These are phyloP conservation scores for Phthorimaea operculella DNA, from an alignment of 1,140 invertebrate genomes.

Conservation along the genomic window DNA sequence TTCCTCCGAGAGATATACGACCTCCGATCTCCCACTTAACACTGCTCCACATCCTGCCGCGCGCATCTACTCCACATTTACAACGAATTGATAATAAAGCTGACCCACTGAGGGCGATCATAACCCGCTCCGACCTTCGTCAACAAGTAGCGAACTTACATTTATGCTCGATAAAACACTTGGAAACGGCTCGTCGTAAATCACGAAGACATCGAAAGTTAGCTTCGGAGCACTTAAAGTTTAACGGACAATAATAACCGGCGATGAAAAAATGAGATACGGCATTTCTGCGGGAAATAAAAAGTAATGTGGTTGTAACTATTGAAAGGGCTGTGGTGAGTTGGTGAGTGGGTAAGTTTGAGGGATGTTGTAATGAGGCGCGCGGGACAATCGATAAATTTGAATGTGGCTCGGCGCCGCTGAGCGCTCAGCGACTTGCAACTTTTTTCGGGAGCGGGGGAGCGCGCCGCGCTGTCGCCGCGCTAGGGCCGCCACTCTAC, in stretches of 20 bases:
- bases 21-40: constrained; percentile 25
- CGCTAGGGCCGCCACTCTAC: not conserved
- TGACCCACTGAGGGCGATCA: constrained; percentile 42
- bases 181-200: constrained; percentile 59
- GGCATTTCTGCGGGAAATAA: constrained; percentile 41
- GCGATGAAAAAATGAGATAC: constrained; percentile 56
- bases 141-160: constrained; percentile 62
- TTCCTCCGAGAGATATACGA: constrained; percentile 33
- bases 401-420: constrained; percentile 63
- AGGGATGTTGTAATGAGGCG: constrained; percentile 61
- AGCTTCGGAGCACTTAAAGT: constrained; percentile 63
- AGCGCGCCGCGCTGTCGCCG: constrained; percentile 55
- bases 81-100: constrained; percentile 36
- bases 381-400: constrained; percentile 65
- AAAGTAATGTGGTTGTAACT: constrained; percentile 51
- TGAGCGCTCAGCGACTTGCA: constrained; percentile 65
- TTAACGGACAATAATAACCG: constrained; percentile 66
- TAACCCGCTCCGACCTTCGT: constrained; percentile 50
- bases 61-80: constrained; percentile 5
- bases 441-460: constrained; percentile 46
- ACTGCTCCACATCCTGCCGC: constrained; percentile 19
- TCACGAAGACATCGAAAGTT: constrained; percentile 65
- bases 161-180: constrained; percentile 67
- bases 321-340: constrained; percentile 57
- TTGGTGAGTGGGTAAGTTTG: constrained; percentile 56